phyloP scores from a whole-genome alignment of 2,797 vertebrate species.

The Pterois miles region DNA sequence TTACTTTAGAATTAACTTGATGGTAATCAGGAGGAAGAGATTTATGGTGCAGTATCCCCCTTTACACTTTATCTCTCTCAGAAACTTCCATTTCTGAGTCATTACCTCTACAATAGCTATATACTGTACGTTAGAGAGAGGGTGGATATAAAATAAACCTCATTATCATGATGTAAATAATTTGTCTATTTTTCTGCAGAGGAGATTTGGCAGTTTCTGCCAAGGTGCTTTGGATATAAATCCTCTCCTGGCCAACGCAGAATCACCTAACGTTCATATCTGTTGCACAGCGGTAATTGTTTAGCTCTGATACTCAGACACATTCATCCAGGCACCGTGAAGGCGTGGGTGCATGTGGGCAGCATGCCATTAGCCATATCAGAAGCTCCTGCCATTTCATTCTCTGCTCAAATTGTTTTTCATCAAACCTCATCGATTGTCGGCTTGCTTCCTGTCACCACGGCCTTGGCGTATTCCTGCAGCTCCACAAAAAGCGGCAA shows the following conservation, averaged over 20 bases:
- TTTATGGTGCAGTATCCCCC: constrained; percentile 9
- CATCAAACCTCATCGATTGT: constrained; percentile 55
- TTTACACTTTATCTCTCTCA: constrained; percentile 9
- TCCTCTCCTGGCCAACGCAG: not conserved
- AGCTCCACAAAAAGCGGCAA: constrained; percentile 36
- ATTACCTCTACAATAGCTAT: not conserved
- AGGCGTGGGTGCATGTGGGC: constrained; percentile 24
- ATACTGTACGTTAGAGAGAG: not conserved
- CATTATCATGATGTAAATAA: not conserved
- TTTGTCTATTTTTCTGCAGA: constrained; percentile 1
- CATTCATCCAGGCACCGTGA: constrained; percentile 1
- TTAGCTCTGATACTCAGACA: constrained; percentile 5
- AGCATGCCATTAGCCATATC: constrained; percentile 40
- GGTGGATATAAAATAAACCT: not conserved
- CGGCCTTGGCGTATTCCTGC: constrained; percentile 6
- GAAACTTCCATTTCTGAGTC: constrained; percentile 12
- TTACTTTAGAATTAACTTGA: constrained; percentile 77
- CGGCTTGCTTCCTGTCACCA: constrained; percentile 24
- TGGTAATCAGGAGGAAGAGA: constrained; percentile 15
- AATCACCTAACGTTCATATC: not conserved
- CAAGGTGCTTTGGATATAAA: constrained; percentile 8
- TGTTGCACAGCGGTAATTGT: constrained; percentile 6
- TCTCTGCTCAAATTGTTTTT: constrained; percentile 51
- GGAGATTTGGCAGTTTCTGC: constrained; percentile 20
- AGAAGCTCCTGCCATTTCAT: constrained; percentile 39